A percentile compares a stretch with the other conserved stretches of the same genome.
phyloP scores from a whole-genome alignment of 2,888 invertebrate genomes.

The Amiota minor region DNA sequence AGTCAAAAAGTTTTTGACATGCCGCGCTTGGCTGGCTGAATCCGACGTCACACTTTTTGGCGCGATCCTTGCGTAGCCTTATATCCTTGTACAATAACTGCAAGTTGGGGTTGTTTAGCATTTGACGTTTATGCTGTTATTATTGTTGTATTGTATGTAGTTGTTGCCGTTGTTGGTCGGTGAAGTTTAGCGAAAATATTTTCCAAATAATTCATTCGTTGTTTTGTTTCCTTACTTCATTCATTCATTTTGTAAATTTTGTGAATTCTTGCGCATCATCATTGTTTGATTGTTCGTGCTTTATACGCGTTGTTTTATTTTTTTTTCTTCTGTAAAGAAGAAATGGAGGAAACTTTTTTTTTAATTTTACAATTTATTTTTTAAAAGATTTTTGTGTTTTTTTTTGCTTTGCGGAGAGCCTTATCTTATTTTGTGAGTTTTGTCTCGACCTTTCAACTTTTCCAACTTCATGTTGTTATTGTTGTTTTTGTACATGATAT shows the following conservation, averaged over 20 bases:
- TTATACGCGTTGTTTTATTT: constrained; percentile 57
- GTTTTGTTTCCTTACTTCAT: background rate
- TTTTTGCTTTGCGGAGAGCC: constrained; percentile 48
- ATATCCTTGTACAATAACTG: background rate
- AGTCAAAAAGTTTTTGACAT: constrained; percentile 69
- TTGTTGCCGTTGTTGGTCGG: background rate
- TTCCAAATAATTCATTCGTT: constrained; percentile 63
- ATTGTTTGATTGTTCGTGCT: constrained; percentile 68
- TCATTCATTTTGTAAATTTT: constrained; percentile 58
- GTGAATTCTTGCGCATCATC: constrained; percentile 70
- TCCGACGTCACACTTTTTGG: background rate
- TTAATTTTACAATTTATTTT: constrained; percentile 45
- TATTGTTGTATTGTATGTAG: background rate
- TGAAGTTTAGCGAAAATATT: constrained; percentile 49
- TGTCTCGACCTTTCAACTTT: constrained; percentile 26
- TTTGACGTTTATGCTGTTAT: constrained; percentile 5
- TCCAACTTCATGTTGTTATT: constrained; percentile 7
- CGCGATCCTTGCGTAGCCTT: background rate
- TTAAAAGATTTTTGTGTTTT: constrained; percentile 23
- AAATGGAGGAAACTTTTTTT: constrained; percentile 48
- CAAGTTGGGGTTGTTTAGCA: constrained; percentile 9
- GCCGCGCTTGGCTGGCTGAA: constrained; percentile 43
- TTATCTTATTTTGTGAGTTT: constrained; percentile 25
- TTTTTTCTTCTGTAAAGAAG: constrained; percentile 21
- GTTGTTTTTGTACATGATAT: constrained; percentile 16